Evolutionary conservation across 2,113 vertebrate species (phyloP).

Genomic region (Periophthalmus modestus): DNA sequence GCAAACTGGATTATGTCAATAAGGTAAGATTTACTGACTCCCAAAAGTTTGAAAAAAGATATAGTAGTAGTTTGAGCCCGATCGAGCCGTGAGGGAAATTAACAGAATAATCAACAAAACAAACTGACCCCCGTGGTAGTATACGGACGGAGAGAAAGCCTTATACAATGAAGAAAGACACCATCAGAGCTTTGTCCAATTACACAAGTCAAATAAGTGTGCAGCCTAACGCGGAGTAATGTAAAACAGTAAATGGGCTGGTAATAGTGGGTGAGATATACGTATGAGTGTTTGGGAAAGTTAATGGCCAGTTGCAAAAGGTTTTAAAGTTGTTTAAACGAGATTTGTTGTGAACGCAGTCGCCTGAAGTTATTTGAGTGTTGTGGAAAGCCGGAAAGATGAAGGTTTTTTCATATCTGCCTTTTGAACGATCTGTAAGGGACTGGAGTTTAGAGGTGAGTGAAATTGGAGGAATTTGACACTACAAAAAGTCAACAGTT

Average conservation of each 20-base stretch:
- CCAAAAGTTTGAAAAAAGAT: constrained; percentile 28
- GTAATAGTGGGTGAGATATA: constrained; percentile 38
- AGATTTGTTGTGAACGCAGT: neutral
- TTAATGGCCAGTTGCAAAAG: constrained; percentile 20
- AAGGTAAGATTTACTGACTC: constrained; percentile 55
- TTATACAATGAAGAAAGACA: constrained; percentile 12
- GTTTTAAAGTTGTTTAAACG: neutral
- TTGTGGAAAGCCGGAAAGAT: neutral
- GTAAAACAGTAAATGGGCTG: constrained; percentile 23
- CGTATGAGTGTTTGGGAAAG: constrained; percentile 31
- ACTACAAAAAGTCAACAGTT: too few species aligned
- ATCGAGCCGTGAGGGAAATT: constrained; percentile 56
- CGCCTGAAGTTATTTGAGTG: neutral
- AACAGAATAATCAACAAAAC: constrained; percentile 62
- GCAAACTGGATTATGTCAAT: constrained; percentile 69
- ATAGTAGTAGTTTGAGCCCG: constrained; percentile 4
- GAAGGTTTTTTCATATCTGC: neutral
- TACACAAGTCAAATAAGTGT: constrained; percentile 38
- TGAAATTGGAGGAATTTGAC: too few species aligned
- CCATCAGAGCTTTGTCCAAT: constrained; percentile 28
- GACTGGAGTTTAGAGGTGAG: too few species aligned
- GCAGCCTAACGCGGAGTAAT: constrained; percentile 44
- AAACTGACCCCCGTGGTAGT: constrained; percentile 48
- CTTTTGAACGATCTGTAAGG: neutral
- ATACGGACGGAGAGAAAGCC: constrained; percentile 28